Base-by-base conservation (phyloP, 1,140 invertebrate species). In the Cydia amplana region DNA sequence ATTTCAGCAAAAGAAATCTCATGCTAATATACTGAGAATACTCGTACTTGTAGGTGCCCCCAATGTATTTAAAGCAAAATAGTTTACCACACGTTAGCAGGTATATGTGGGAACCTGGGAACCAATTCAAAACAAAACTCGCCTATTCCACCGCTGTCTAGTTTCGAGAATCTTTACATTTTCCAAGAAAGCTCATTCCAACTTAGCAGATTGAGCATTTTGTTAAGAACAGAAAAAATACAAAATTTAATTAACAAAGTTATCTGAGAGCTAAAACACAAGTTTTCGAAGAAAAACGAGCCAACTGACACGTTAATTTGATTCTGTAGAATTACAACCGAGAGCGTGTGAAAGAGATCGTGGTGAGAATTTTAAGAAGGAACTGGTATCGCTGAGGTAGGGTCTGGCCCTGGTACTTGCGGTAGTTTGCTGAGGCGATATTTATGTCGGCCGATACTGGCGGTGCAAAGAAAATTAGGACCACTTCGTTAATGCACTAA, bases 231-330 rank as follows among this genome's bases (percentile, higher is more conserved):
- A 84, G 74, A 87, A 86, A 87, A 88, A 86, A 86, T 84, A 84
- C 81, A 87, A 89, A 88, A 87, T 88, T 89, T 90, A 91, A 91
- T 91, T 91, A 91, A 90, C 87, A 86, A 91, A 91, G 85, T 91
- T 91, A 87, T 87, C 83, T 87, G 74, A 65, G 78, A 85, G 87
- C 88, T 92, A 89, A 92, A 91, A 92, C 87, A 87, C 87, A 92
- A 92, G 90, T 91, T 92, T 86, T 74, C 76, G 74, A 88, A 92
- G 88, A 91, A 92, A 92, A 92, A 92, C 90, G 90, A 87, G 85
- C 81, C 79, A 87, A 83, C 86, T 87, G 86, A 91, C 90, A 86
- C 87, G 88, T 89, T 92, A 89, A 92, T 91, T 92, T 83, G 85
- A 90, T 92, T 90, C 83, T 81, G 77, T 84, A 83, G 87, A 90